Percentiles rank a stretch among this genome's conserved stretches.
Conservation (phyloP, 1,140 invertebrate genomes). For the Microplitis demolitor region DNA sequence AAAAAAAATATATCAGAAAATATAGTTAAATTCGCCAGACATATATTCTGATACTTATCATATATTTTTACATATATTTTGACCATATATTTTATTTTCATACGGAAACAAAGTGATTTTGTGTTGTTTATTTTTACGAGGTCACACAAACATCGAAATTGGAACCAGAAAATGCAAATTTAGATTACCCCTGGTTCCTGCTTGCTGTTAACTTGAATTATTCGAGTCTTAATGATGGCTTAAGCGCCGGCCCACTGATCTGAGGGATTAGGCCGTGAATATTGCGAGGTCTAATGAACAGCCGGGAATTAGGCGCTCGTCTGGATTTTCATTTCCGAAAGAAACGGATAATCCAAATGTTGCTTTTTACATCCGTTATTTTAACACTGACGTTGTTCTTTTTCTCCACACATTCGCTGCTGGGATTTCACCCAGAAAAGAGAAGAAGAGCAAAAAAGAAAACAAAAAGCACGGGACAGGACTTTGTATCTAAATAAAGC, state of each 20-base stretch:
- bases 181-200: not conserved
- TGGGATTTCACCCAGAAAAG: too few relatives aligned
- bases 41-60: too few relatives aligned
- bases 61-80: too few relatives aligned
- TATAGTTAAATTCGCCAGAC: too few relatives aligned
- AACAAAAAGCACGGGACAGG: not conserved
- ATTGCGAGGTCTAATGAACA: conserved; percentile 58
- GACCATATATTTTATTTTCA: too few relatives aligned
- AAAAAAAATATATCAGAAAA: too few relatives aligned
- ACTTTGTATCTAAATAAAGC: too few relatives aligned
- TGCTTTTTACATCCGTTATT: not conserved
- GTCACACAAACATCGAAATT: not conserved
- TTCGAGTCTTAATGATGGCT: conserved; percentile 64
- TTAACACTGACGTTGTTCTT: not conserved
- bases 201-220: conserved; percentile 61
- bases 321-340: conserved; percentile 40
- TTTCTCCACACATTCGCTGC: too few relatives aligned
- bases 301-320: conserved; percentile 41
- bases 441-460: not conserved
- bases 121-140: too few relatives aligned
- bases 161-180: conserved; percentile 16
- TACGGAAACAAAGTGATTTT: too few relatives aligned
- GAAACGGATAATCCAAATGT: conserved; percentile 30
- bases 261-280: conserved; percentile 61
- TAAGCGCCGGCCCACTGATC: conserved; percentile 56